Evolutionary conservation across 2,888 invertebrate species (phyloP).

Genomic region (Mystacides longicornis): DNA sequence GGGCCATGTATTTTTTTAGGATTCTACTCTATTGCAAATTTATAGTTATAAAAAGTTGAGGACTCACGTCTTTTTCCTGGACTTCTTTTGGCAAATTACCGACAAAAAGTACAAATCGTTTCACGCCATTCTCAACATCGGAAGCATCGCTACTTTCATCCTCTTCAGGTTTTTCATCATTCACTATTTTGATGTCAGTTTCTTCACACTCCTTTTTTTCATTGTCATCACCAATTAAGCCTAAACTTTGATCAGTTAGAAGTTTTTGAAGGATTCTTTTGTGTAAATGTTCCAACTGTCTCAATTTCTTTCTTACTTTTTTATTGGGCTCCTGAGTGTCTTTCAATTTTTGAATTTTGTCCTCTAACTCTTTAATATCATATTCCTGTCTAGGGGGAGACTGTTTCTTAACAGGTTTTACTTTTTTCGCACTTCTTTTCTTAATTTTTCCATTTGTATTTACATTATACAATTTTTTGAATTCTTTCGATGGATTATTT

Average conservation of each 20-base stretch:
- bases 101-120: conserved; percentile 45
- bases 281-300: conserved; percentile 21
- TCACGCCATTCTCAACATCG: conserved; percentile 33
- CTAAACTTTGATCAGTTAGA: conserved; percentile 17
- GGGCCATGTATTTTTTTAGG: too few relatives aligned
- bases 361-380: conserved; percentile 16
- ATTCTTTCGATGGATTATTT: background rate
- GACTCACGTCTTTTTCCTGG: conserved; percentile 36
- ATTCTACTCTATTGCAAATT: too few relatives aligned
- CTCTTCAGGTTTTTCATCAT: conserved; percentile 3
- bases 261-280: conserved; percentile 18
- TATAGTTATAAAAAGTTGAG: background rate
- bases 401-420: conserved; percentile 4
- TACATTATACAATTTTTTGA: conserved; percentile 4
- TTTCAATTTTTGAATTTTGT: conserved; percentile 14
- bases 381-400: conserved; percentile 11
- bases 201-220: conserved; percentile 5
- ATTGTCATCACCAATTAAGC: background rate
- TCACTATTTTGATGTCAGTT: background rate
- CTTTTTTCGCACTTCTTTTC: conserved; percentile 10
- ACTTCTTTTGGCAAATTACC: conserved; percentile 40
- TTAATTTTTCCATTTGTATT: conserved; percentile 10
- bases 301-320: conserved; percentile 21
- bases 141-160: conserved; percentile 18
- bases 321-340: conserved; percentile 17